phyloP scores from a whole-genome alignment of 1,140 invertebrate genomes.

The Drosophila sucinea region DNA sequence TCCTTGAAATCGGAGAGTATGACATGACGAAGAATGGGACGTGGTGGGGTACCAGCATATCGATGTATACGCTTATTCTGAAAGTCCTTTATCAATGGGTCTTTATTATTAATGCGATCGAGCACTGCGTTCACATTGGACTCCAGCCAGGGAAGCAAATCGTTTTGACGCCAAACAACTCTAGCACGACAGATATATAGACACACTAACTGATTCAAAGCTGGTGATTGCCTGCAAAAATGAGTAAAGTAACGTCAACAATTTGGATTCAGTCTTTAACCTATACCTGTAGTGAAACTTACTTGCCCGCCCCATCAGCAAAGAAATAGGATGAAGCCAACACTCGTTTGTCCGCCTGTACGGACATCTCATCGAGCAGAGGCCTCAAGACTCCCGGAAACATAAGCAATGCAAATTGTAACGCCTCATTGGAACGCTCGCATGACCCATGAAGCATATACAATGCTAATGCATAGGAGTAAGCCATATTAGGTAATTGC shows the following conservation, averaged over 20 bases:
- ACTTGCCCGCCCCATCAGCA: slow-evolving; percentile 72
- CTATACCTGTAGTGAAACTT: slow-evolving; percentile 31
- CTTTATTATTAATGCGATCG: slow-evolving; percentile 87
- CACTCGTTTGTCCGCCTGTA: slow-evolving; percentile 88
- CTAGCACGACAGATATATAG: slow-evolving; percentile 90
- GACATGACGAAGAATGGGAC: slow-evolving; percentile 91
- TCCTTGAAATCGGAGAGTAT: slow-evolving; percentile 92
- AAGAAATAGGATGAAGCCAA: slow-evolving; percentile 84
- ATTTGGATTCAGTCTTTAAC: background rate
- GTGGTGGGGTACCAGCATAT: slow-evolving; percentile 84
- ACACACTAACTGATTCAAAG: slow-evolving; percentile 88
- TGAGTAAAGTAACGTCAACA: slow-evolving; percentile 21
- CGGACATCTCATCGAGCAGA: slow-evolving; percentile 90
- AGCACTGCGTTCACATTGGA: slow-evolving; percentile 88
- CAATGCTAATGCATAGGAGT: slow-evolving; percentile 91
- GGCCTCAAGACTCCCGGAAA: slow-evolving; percentile 91
- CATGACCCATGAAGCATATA: slow-evolving; percentile 84
- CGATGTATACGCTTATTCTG: slow-evolving; percentile 85
- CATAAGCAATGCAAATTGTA: slow-evolving; percentile 92
- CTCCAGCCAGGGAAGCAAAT: slow-evolving; percentile 91
- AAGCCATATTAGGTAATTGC: slow-evolving; percentile 94
- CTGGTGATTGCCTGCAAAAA: slow-evolving; percentile 85
- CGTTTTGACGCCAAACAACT: slow-evolving; percentile 91
- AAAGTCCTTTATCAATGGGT: slow-evolving; percentile 86
- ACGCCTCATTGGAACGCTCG: slow-evolving; percentile 85